Evolutionary conservation across 2,888 invertebrate species (phyloP).

Genomic region (Oasisia sp.): DNA sequence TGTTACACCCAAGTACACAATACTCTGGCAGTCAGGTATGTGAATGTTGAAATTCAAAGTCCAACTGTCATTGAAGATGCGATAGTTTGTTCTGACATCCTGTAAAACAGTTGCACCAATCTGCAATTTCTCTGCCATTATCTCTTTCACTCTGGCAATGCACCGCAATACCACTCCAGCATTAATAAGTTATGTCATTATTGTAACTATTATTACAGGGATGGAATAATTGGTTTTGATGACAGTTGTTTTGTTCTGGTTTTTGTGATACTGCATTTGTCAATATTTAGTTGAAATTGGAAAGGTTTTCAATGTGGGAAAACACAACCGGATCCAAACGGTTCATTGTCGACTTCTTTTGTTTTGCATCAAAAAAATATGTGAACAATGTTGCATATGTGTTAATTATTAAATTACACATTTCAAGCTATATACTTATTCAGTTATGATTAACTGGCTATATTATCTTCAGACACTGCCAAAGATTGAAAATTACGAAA

Average conservation of each 20-base stretch:
- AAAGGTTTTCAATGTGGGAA: neutral
- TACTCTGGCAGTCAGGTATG: too few relatives aligned
- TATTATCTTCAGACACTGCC: neutral
- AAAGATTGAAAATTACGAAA: neutral
- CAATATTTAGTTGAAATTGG: neutral
- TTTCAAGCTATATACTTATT: neutral
- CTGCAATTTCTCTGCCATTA: too few relatives aligned
- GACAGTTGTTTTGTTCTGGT: neutral
- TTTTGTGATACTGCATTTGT: neutral
- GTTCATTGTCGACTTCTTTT: neutral
- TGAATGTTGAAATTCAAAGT: too few relatives aligned
- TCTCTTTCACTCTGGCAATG: too few relatives aligned
- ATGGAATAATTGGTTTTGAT: neutral
- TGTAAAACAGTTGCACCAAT: too few relatives aligned
- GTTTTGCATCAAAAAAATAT: neutral
- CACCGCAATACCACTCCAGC: too few relatives aligned
- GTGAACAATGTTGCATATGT: neutral
- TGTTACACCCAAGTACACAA: too few relatives aligned
- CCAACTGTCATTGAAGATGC: too few relatives aligned
- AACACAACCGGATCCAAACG: neutral
- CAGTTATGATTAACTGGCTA: neutral
- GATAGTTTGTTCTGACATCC: too few relatives aligned
- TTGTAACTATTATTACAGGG: neutral
- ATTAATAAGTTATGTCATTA: too few relatives aligned
- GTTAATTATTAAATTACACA: neutral